Base-by-base conservation (phyloP, 2,113 vertebrate genomes). In the Leptobrachium leishanense region DNA sequence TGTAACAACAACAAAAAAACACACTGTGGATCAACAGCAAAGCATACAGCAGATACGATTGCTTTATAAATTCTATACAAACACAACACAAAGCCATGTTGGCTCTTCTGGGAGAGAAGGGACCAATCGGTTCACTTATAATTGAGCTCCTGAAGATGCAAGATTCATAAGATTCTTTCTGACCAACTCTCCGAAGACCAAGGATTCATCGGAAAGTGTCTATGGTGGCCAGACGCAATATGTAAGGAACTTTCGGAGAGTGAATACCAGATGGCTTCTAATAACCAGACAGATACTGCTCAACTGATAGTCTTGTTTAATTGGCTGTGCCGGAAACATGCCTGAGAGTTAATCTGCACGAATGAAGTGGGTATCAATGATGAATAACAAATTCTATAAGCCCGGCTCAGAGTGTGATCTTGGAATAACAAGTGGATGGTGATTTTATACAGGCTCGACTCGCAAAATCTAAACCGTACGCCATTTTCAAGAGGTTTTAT, bases 41-140 rank as follows among this genome's bases (percentile, higher is more conserved):
- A 31, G 31, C 66, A 68, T 43, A 7, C 39, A 43, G 66, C 7
- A 10, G 43, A 70, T 11, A n/a, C 39, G 43, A 70, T 50, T 50
- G 44, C 68, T 70, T 15, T 50, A 70, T 44, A 70, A 70, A 13
- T 20, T 20, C 68, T 70, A 70, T 39, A 70, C 68, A 70, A 70
- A 70, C 68, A 44, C 68, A 46, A 70, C n/a, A 70, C 68, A 70
- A 70, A 50, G 9, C 68, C 4, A 5, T 50, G 15, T n/a, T 46
- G 68, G 13, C 13, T 70, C 68, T 46, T n/a, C 8, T 44, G 68
- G 68, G 68, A 70, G 44, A 2, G 6, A 31, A 2, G 6, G 13
- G 7, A 70, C 15, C 43, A 20, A 70, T n/a, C 44, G 50, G 15
- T 10, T 70, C 9, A 42, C n/a, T 70, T 70, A 70, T 12, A 70